These are phyloP conservation scores for Galemys pyrenaicus DNA, from an alignment of 2,113 vertebrate genomes.

Conservation along the genomic window DNA sequence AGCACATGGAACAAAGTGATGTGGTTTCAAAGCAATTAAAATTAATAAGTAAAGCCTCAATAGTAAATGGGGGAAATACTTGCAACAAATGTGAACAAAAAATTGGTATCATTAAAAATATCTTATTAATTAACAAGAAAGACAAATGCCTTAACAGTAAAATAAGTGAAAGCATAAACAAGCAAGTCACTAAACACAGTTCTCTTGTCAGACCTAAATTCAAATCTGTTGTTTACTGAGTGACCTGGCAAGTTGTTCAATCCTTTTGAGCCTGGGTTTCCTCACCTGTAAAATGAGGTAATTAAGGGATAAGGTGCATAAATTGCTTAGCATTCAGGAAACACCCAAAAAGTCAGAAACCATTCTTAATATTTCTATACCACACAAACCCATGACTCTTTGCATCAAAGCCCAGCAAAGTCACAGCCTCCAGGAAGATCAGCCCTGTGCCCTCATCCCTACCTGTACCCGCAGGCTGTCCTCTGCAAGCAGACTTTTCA, in stretches of 20 bases:
- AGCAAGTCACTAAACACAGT: background rate
- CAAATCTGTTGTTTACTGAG: background rate
- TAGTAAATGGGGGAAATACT: background rate
- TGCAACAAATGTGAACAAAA: background rate
- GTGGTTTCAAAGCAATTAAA: background rate
- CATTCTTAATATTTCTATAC: background rate
- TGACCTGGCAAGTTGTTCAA: background rate
- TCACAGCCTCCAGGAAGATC: background rate
- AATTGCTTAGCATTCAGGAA: background rate
- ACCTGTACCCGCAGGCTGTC: background rate
- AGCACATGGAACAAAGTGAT: background rate
- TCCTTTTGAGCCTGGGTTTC: background rate
- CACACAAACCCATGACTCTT: background rate
- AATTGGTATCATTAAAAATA: background rate
- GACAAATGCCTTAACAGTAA: background rate
- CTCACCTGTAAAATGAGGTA: background rate
- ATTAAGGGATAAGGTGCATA: background rate
- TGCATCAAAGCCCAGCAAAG: background rate
- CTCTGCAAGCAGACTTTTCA: background rate
- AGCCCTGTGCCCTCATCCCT: background rate
- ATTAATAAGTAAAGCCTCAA: background rate
- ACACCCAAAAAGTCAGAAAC: background rate
- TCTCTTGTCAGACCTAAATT: background rate
- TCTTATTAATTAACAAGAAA: background rate
- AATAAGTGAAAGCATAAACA: background rate